A percentile compares a stretch with the other conserved stretches of the same genome.
Evolutionary conservation across 2,113 vertebrate species (phyloP).

Genomic region (Empidonax traillii): DNA sequence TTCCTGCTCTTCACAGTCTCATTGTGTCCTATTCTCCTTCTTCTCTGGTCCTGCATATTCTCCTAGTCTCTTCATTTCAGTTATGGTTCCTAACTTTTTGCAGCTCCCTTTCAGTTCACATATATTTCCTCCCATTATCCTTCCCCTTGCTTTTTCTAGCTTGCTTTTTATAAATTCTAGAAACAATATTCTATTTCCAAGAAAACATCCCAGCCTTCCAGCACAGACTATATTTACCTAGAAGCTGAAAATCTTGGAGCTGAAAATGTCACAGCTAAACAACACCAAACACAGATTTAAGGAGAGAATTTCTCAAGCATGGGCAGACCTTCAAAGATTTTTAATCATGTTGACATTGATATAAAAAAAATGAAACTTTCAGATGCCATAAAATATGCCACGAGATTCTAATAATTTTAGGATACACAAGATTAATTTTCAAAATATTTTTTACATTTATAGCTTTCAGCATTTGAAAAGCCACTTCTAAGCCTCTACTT

Average conservation of each 20-base stretch:
- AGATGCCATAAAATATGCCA: neutral
- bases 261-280: neutral
- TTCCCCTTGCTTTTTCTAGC: neutral
- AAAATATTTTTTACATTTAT: neutral
- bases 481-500: neutral
- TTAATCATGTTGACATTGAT: neutral
- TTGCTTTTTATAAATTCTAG: neutral
- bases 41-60: neutral
- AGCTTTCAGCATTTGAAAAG: neutral
- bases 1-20: neutral
- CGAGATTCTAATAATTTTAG: neutral
- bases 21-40: neutral
- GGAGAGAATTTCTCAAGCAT: neutral
- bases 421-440: neutral
- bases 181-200: neutral
- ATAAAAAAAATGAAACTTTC: neutral
- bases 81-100: neutral
- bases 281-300: neutral
- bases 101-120: neutral
- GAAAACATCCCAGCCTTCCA: neutral
- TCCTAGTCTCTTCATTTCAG: neutral
- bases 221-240: neutral
- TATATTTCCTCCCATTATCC: neutral
- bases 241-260: neutral
- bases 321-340: neutral